Evolutionary conservation across 2,113 vertebrate species (phyloP).

Genomic region (Gallinago media): DNA sequence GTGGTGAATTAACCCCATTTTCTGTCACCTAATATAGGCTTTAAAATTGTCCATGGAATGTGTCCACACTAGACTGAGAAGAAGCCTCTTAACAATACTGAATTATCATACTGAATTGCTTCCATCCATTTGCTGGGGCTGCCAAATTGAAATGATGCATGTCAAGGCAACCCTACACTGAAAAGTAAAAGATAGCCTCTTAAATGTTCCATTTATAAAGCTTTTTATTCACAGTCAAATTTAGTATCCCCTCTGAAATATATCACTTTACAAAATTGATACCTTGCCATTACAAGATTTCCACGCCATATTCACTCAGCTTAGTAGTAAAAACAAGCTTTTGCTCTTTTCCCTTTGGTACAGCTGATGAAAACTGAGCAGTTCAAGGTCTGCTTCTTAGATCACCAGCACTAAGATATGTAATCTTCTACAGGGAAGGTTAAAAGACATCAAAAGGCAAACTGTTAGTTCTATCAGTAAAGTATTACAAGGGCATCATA

Average conservation of each 20-base stretch:
- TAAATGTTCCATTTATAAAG: slow-evolving; percentile 78
- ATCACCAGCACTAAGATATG: not conserved
- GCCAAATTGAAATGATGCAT: slow-evolving; percentile 75
- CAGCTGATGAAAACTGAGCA: slow-evolving; percentile 32
- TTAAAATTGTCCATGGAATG: slow-evolving; percentile 67
- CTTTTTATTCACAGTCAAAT: slow-evolving; percentile 72
- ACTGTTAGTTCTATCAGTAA: not conserved
- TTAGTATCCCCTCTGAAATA: slow-evolving; percentile 70
- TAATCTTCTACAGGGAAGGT: not conserved
- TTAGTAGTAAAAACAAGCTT: slow-evolving; percentile 55
- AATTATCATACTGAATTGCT: slow-evolving; percentile 82
- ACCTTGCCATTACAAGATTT: slow-evolving; percentile 58
- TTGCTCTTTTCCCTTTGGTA: slow-evolving; percentile 54
- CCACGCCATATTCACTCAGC: slow-evolving; percentile 47
- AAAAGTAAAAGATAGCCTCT: slow-evolving; percentile 72
- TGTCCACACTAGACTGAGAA: slow-evolving; percentile 73
- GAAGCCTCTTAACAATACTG: slow-evolving; percentile 75
- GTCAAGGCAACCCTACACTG: slow-evolving; percentile 71
- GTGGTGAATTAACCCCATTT: not conserved
- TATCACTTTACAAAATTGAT: slow-evolving; percentile 74
- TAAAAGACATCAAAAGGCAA: not conserved
- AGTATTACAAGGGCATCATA: not conserved
- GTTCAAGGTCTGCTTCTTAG: slow-evolving; percentile 4
- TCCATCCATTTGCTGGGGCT: slow-evolving; percentile 79
- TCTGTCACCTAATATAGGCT: slow-evolving; percentile 74